Evolutionary conservation across 2,888 invertebrate genomes (phyloP).

Genomic region (Phrixothrix hirtus): DNA sequence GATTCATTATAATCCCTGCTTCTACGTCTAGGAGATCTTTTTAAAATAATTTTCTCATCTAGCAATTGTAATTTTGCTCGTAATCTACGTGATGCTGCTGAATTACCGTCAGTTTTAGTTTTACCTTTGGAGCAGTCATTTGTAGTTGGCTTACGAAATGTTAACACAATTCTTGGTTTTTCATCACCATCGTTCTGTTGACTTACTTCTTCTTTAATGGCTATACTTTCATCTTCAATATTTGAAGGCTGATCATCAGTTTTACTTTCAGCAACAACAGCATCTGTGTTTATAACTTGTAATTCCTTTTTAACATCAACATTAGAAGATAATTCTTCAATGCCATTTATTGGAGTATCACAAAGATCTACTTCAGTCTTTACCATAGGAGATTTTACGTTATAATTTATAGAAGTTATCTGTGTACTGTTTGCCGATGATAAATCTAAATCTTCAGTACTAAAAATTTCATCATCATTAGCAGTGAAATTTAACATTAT

Average conservation of each 20-base stretch:
- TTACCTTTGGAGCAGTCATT: conserved; percentile 45
- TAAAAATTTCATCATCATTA: conserved; percentile 10
- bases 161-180: conserved; percentile 37
- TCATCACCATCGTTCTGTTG: conserved; percentile 30
- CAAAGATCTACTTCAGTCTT: conserved; percentile 3
- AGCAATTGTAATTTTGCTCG: conserved; percentile 38
- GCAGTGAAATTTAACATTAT: conserved; percentile 4
- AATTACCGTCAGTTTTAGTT: conserved; percentile 49
- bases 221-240: conserved; percentile 3
- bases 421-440: not conserved
- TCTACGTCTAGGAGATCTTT: conserved; percentile 66
- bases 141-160: conserved; percentile 53
- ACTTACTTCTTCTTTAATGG: conserved; percentile 27
- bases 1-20: conserved; percentile 67
- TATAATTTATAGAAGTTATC: not conserved
- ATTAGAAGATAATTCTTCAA: not conserved
- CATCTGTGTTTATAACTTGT: conserved; percentile 7
- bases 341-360: not conserved
- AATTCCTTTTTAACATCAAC: conserved; percentile 2
- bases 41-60: conserved; percentile 56
- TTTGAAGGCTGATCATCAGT: not conserved
- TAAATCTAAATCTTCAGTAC: conserved; percentile 3
- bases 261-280: not conserved
- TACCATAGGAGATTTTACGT: conserved; percentile 2
- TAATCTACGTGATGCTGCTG: conserved; percentile 50